Conservation (phyloP, 2,888 invertebrate species). For the Synergus umbraculus region DNA sequence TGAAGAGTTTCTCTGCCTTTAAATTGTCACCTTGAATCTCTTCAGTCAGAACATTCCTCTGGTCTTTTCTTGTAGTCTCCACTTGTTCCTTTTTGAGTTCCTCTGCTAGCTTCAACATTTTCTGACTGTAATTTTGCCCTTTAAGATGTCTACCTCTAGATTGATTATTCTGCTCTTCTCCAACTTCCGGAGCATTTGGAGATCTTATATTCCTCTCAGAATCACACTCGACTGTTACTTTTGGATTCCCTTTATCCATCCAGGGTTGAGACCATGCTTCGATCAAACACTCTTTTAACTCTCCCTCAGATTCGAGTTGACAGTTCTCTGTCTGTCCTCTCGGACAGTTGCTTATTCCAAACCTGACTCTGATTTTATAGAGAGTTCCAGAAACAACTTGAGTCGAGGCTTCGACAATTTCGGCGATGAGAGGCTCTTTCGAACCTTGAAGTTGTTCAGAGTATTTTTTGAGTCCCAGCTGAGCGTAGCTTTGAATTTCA, state of each 20-base stretch:
- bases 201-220: background rate
- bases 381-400: conserved; percentile 80
- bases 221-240: conserved; percentile 45
- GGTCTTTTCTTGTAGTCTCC: conserved; percentile 52
- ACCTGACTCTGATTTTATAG: conserved; percentile 80
- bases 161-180: background rate
- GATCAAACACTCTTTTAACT: conserved; percentile 76
- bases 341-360: conserved; percentile 80
- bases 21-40: conserved; percentile 54
- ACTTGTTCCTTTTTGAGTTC: conserved; percentile 50
- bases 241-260: conserved; percentile 76
- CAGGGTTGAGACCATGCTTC: conserved; percentile 81
- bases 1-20: conserved; percentile 66
- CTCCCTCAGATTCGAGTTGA: conserved; percentile 64
- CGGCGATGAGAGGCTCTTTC: conserved; percentile 70
- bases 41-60: conserved; percentile 44
- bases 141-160: background rate
- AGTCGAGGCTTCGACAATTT: conserved; percentile 77
- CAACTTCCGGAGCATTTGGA: background rate
- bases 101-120: conserved; percentile 62
- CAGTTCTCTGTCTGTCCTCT: conserved; percentile 71
- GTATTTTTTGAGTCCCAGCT: conserved; percentile 58
- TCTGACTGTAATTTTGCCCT: conserved; percentile 59
- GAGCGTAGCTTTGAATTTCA: conserved; percentile 54
- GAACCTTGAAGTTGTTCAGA: conserved; percentile 58